Percentiles rank a stretch among this genome's conserved stretches.
Evolutionary conservation across 2,113 vertebrate genomes (phyloP).

Genomic region (Dissostichus mawsoni): DNA sequence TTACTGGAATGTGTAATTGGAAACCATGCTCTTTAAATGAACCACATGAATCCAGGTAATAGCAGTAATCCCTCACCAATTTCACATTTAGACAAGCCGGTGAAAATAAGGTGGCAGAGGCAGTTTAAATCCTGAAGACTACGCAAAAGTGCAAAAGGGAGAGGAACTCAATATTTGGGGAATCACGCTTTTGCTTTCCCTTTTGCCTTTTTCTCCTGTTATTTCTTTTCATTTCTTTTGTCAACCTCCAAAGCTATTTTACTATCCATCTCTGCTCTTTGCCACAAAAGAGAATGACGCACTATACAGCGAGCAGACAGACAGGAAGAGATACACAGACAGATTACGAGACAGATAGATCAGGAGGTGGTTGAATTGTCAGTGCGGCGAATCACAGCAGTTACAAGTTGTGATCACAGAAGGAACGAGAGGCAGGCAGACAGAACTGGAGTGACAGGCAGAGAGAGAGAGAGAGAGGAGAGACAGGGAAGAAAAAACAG

Average conservation of each 20-base stretch:
- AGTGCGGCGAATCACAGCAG: slow-evolving; percentile 70
- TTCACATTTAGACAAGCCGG: slow-evolving; percentile 6
- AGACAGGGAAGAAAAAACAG: slow-evolving; percentile 40
- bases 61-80: slow-evolving; percentile 12
- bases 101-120: slow-evolving; percentile 23
- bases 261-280: slow-evolving; percentile 3
- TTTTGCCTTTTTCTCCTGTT: slow-evolving; percentile 6
- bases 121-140: neutral
- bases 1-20: slow-evolving; percentile 1
- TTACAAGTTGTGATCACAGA: slow-evolving; percentile 67
- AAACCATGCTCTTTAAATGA: neutral
- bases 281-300: slow-evolving; percentile 40
- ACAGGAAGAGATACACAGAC: slow-evolving; percentile 41
- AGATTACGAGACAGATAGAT: slow-evolving; percentile 66
- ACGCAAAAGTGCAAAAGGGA: slow-evolving; percentile 6
- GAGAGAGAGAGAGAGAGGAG: slow-evolving; percentile 6
- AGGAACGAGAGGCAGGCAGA: slow-evolving; percentile 52
- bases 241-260: slow-evolving; percentile 30
- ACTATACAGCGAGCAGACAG: slow-evolving; percentile 24
- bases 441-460: slow-evolving; percentile 36
- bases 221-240: slow-evolving; percentile 21
- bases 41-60: slow-evolving; percentile 1
- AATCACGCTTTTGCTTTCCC: slow-evolving; percentile 28
- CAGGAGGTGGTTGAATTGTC: slow-evolving; percentile 69
- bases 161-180: slow-evolving; percentile 37